A percentile compares a stretch with the other conserved stretches of the same genome.
phyloP scores from a whole-genome alignment of 2,888 invertebrate species.

The Nematopogon swammerdamellus region DNA sequence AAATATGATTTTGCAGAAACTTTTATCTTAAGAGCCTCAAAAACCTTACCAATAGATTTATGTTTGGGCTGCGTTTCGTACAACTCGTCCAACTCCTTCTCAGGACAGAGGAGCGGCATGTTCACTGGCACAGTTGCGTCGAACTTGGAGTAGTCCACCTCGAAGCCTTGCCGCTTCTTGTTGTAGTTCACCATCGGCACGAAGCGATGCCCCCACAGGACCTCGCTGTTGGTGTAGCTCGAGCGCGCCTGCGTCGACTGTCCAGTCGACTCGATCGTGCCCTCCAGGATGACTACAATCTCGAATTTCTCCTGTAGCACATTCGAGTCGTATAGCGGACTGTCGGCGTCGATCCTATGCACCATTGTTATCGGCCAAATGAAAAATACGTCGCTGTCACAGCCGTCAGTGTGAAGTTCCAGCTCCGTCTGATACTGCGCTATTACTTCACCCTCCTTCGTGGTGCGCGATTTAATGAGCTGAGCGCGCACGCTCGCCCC shows the following conservation, averaged over 20 bases:
- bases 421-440: constrained; percentile 67
- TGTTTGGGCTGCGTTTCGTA: constrained; percentile 27
- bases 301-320: constrained; percentile 66
- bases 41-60: constrained; percentile 17
- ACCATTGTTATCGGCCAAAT: constrained; percentile 82
- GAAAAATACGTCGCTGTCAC: constrained; percentile 69
- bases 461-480: constrained; percentile 63
- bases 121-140: constrained; percentile 62
- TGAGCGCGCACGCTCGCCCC: constrained; percentile 72
- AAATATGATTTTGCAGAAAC: too few relatives aligned
- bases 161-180: constrained; percentile 61
- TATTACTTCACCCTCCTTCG: constrained; percentile 70
- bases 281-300: constrained; percentile 67
- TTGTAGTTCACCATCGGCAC: constrained; percentile 65
- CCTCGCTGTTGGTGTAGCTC: constrained; percentile 61
- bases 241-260: constrained; percentile 58
- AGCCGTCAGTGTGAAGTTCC: constrained; percentile 58
- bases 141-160: constrained; percentile 56
- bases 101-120: constrained; percentile 60
- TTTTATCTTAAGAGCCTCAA: too few relatives aligned
- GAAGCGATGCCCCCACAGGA: constrained; percentile 66
- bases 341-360: constrained; percentile 66
- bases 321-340: constrained; percentile 71
- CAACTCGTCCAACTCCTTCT: constrained; percentile 41
- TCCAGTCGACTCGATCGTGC: constrained; percentile 65